These are phyloP conservation scores for Cyrtorhinus lividipennis DNA, from an alignment of 1,140 invertebrate species.

Conservation along the genomic window DNA sequence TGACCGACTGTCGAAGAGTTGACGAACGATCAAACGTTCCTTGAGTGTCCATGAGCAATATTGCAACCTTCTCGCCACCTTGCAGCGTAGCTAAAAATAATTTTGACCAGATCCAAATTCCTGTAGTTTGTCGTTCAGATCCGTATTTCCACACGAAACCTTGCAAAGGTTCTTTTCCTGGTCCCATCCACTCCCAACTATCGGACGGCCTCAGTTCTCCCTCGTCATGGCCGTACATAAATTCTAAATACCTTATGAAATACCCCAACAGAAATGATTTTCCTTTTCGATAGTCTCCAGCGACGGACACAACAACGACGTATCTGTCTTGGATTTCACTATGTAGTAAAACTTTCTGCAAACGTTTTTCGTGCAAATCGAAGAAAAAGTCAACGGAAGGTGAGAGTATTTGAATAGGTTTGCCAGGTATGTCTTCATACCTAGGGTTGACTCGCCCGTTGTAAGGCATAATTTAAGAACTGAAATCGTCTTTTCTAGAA, in stretches of 20 bases:
- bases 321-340: background rate
- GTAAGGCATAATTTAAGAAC: no score
- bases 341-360: background rate
- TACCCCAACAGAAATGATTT: background rate
- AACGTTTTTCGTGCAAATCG: background rate
- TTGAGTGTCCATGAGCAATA: background rate
- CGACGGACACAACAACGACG: background rate
- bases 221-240: background rate
- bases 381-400: no score
- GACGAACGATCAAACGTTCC: background rate
- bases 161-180: background rate
- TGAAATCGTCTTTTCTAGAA: no score
- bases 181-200: background rate
- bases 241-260: background rate
- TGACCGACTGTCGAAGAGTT: background rate
- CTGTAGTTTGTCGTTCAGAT: background rate
- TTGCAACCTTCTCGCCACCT: background rate
- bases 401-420: no score
- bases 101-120: background rate
- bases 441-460: no score
- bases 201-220: background rate
- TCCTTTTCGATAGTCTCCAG: background rate
- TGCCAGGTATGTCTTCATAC: no score
- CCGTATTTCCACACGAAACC: background rate
- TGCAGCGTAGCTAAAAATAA: background rate